A percentile compares a stretch with the other conserved stretches of the same genome.
phyloP scores from a whole-genome alignment of 2,888 invertebrate species.

The Leucophenga maculata region DNA sequence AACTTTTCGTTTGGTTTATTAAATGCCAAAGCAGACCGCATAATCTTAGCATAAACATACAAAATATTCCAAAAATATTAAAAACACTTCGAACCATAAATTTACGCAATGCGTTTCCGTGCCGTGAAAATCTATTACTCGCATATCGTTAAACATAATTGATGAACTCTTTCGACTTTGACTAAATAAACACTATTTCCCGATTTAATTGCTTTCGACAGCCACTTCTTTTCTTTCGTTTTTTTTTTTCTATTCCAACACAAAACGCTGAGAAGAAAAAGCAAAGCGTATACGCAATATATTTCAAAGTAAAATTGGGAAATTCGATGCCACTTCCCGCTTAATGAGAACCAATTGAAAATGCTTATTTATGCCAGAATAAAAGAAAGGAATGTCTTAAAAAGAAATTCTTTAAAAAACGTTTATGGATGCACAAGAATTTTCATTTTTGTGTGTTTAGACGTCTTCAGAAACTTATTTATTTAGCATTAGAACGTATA shows the following conservation, averaged over 20 bases:
- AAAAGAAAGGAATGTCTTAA: neutral
- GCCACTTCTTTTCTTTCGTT: too few relatives aligned
- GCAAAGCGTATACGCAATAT: neutral
- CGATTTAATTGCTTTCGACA: too few relatives aligned
- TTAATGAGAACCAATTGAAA: neutral
- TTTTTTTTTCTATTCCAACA: too few relatives aligned
- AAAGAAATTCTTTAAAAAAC: neutral
- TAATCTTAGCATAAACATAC: too few relatives aligned
- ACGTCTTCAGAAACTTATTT: conserved; percentile 26
- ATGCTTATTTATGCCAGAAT: too few relatives aligned
- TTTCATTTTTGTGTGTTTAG: neutral
- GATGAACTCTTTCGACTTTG: neutral
- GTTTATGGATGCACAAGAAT: neutral
- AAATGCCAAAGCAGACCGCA: too few relatives aligned
- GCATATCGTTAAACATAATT: conserved; percentile 1
- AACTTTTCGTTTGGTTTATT: too few relatives aligned
- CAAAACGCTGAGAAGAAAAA: too few relatives aligned
- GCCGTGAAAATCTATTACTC: neutral
- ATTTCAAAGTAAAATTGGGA: too few relatives aligned
- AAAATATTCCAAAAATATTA: neutral
- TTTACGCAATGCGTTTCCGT: neutral
- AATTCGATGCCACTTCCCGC: too few relatives aligned
- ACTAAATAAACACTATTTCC: conserved; percentile 14
- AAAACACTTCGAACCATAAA: neutral
- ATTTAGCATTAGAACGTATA: conserved; percentile 34